Evolutionary conservation across 2,888 invertebrate genomes (phyloP), one percentile per base, ranked within the genome.

Genomic region (Microctonus brassicae): DNA sequence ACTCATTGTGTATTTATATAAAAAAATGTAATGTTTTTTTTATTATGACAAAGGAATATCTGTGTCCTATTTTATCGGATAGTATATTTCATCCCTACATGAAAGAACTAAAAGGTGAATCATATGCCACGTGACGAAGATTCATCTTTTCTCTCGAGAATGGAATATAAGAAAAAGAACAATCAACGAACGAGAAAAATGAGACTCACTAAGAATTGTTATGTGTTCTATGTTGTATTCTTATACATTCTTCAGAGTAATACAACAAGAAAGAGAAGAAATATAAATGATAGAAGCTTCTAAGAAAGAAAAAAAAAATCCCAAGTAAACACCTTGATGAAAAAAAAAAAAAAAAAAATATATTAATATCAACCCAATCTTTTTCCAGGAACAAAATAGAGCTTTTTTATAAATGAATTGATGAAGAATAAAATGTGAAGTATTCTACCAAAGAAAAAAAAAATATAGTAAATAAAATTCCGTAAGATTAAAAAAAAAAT

Each of bases 291-390:
- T n/a, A n/a, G n/a, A n/a, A n/a, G n/a, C n/a, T n/a, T n/a, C n/a
- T n/a, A n/a, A n/a, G n/a, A n/a, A n/a, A 24, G 10, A 53, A 20
- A 39, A 36, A 42, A 36, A 64, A 47, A 75, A 58, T 65, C 52
- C 52, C n/a, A 33, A 58, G 68, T 55, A 9, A 26, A n/a, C n/a
- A 55, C 24, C 5, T 26, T 13, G 9, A 24, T n/a, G 11, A 13
- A 55, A 17, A 3, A 13, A 24, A 13, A 55, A 55, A 24, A 26
- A n/a, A 13, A 13, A 55, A 55, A 24, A 26, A n/a, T 4, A 55
- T 11, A 7, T 47, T 1, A 47, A 7, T 17, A 47, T 47, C 17
- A 17, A 47, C 17, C 47, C 29, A 29, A 29, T 36, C 5, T 47
- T 47, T n/a, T 7, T n/a, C 9, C 17, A 20, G 6, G 2, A n/a